Conservation (phyloP, 2,888 invertebrate species). For the Caradrina kadenii region DNA sequence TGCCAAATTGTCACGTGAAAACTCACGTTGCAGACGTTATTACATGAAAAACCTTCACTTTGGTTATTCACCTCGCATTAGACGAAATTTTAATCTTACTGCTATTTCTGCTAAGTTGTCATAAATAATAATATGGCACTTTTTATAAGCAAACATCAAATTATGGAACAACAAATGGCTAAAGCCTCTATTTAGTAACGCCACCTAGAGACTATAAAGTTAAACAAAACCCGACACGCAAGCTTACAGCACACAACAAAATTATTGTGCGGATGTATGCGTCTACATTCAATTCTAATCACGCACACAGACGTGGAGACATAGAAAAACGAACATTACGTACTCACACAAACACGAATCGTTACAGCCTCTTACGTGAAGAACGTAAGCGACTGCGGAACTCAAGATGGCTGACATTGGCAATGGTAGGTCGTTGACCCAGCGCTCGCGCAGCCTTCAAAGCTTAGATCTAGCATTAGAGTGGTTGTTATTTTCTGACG, state of each 20-base stretch:
- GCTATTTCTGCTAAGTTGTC: constrained; percentile 18
- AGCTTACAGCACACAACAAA: constrained; percentile 70
- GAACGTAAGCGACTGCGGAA: constrained; percentile 90
- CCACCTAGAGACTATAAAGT: constrained; percentile 67
- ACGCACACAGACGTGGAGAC: constrained; percentile 77
- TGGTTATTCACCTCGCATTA: constrained; percentile 48
- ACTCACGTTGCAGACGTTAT: constrained; percentile 21
- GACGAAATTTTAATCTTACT: constrained; percentile 18
- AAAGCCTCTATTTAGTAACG: constrained; percentile 56
- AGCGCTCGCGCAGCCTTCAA: constrained; percentile 88
- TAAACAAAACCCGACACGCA: constrained; percentile 65
- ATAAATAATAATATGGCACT: constrained; percentile 12
- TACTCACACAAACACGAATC: constrained; percentile 83
- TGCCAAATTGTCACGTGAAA: constrained; percentile 29
- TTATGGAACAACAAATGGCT: constrained; percentile 34
- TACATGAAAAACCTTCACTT: constrained; percentile 19
- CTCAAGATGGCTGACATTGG: constrained; percentile 91
- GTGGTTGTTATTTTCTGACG: constrained; percentile 87
- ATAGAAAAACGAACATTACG: constrained; percentile 89
- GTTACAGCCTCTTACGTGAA: constrained; percentile 90
- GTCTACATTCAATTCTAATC: constrained; percentile 80
- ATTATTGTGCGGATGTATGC: constrained; percentile 63
- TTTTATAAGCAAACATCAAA: constrained; percentile 41
- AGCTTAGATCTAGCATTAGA: constrained; percentile 90
- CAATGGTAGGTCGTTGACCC: constrained; percentile 88